These are phyloP conservation scores for Alfaro cultratus DNA, from an alignment of 2,797 vertebrate genomes.

Conservation along the genomic window DNA sequence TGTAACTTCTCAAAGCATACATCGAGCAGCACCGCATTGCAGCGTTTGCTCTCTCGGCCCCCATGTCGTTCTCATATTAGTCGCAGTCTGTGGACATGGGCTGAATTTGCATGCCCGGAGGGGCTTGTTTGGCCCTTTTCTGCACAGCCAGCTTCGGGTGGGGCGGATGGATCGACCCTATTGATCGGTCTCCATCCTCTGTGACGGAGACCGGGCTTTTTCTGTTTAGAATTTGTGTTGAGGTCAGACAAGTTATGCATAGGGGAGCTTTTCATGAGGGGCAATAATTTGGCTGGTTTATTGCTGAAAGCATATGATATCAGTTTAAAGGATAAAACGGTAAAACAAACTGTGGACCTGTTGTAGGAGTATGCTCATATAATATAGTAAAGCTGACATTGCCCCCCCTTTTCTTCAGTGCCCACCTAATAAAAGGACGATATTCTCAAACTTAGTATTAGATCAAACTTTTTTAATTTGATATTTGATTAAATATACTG, in stretches of 20 bases:
- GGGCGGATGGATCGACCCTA: constrained; percentile 23
- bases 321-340: not conserved
- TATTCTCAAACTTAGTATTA: not conserved
- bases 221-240: constrained; percentile 18
- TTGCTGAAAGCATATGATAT: not conserved
- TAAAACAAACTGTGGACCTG: not conserved
- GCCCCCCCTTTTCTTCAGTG: not conserved
- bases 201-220: constrained; percentile 6
- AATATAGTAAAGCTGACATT: not conserved
- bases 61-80: constrained; percentile 10
- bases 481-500: not conserved
- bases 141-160: constrained; percentile 14
- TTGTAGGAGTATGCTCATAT: not conserved
- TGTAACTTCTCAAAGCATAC: constrained; percentile 5
- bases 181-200: constrained; percentile 45
- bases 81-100: constrained; percentile 2
- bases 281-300: not conserved
- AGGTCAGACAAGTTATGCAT: not conserved
- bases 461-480: not conserved
- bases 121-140: constrained; percentile 30
- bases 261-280: not conserved
- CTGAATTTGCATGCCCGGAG: constrained; percentile 26
- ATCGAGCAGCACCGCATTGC: constrained; percentile 20
- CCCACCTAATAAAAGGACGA: not conserved
- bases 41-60: constrained; percentile 1